Evolutionary conservation across 2,888 invertebrate species (phyloP).

Genomic region (Augochlorella aurata): DNA sequence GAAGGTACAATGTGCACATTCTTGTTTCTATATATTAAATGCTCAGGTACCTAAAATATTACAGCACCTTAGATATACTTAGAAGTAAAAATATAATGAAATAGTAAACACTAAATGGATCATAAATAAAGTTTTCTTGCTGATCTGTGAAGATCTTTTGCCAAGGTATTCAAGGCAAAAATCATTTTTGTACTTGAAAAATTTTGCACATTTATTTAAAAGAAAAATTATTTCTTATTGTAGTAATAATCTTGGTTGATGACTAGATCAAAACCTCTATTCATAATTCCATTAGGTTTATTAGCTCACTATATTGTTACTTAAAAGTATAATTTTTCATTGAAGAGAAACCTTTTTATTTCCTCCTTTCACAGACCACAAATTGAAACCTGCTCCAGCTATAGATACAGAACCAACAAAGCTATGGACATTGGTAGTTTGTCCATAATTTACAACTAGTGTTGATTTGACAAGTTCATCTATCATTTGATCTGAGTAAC

Average conservation of each 20-base stretch:
- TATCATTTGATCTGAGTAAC: constrained; percentile 82
- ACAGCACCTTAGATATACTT: constrained; percentile 3
- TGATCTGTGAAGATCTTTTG: no score
- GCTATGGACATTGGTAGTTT: constrained; percentile 84
- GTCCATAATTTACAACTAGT: constrained; percentile 85
- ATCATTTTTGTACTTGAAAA: no score
- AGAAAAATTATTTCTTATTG: no score
- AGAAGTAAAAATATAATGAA: not conserved
- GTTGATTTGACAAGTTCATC: constrained; percentile 84
- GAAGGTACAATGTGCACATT: constrained; percentile 69
- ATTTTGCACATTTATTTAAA: no score
- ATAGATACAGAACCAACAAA: constrained; percentile 81
- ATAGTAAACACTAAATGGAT: not conserved
- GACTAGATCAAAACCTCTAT: not conserved
- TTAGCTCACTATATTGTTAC: not conserved
- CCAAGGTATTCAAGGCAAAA: no score
- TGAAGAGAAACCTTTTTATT: constrained; percentile 82
- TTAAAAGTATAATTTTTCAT: not conserved
- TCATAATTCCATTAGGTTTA: not conserved
- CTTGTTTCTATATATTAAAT: constrained; percentile 72
- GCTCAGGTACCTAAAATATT: constrained; percentile 74
- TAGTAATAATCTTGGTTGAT: no score
- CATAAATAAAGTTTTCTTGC: no score
- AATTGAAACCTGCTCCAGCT: constrained; percentile 83
- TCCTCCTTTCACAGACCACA: constrained; percentile 86